Evolutionary conservation across 2,888 invertebrate species (phyloP).

Genomic region (Mimumesa dahlbomi): DNA sequence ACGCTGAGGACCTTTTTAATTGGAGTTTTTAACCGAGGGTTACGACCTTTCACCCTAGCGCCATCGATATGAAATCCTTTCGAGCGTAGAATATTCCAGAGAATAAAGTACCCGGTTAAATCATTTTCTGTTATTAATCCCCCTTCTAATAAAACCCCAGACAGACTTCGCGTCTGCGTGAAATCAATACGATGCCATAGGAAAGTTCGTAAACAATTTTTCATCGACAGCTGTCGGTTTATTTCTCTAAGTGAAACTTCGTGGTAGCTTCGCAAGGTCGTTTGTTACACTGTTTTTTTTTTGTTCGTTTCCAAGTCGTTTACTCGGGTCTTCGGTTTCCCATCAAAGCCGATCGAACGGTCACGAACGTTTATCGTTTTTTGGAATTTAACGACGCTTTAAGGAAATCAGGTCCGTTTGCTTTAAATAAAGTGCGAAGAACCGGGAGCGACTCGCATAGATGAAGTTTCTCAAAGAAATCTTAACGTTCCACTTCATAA

Average conservation of each 20-base stretch:
- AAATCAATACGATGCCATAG: background rate
- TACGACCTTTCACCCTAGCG: too few species aligned
- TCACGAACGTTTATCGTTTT: too few species aligned
- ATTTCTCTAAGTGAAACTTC: slow-evolving; percentile 4
- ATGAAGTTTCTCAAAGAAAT: background rate
- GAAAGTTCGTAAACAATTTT: too few species aligned
- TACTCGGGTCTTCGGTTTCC: background rate
- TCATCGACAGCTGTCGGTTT: slow-evolving; percentile 6
- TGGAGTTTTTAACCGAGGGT: too few species aligned
- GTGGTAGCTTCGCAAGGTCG: slow-evolving; percentile 1
- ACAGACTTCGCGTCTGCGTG: background rate
- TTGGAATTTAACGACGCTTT: too few species aligned
- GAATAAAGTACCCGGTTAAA: too few species aligned
- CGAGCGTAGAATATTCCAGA: too few species aligned
- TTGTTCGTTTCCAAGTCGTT: background rate
- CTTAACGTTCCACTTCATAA: background rate
- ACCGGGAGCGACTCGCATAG: background rate
- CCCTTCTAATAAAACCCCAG: background rate
- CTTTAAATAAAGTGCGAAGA: too few species aligned
- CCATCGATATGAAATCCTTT: too few species aligned
- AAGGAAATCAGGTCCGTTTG: too few species aligned
- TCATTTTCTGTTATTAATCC: too few species aligned
- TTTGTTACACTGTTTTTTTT: slow-evolving; percentile 15
- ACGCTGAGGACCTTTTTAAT: too few species aligned
- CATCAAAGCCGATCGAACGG: background rate